Percentiles rank a stretch among this genome's conserved stretches.
phyloP scores from a whole-genome alignment of 2,888 invertebrate species.

The Augiades crinisus region DNA sequence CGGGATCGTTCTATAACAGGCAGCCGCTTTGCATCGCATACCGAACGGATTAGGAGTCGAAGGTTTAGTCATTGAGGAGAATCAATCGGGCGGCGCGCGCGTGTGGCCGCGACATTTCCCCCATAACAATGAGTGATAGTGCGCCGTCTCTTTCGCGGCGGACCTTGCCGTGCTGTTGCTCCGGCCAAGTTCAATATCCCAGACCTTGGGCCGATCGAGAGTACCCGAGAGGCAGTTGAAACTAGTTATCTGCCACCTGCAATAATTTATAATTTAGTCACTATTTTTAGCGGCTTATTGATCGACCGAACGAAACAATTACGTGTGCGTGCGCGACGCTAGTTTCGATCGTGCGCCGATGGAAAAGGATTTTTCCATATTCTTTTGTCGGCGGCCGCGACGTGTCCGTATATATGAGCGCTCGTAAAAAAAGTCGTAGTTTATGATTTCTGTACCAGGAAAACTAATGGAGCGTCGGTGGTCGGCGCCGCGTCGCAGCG shows the following conservation, averaged over 20 bases:
- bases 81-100: constrained; percentile 50
- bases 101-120: constrained; percentile 74
- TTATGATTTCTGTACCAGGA: constrained; percentile 75
- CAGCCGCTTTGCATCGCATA: constrained; percentile 65
- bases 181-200: constrained; percentile 79
- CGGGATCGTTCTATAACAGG: constrained; percentile 53
- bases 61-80: constrained; percentile 57
- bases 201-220: constrained; percentile 76
- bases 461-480: constrained; percentile 74
- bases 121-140: constrained; percentile 78
- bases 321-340: constrained; percentile 29
- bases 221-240: constrained; percentile 58
- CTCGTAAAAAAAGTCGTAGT: constrained; percentile 64
- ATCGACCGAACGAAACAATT: constrained; percentile 43
- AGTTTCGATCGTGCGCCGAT: constrained; percentile 31
- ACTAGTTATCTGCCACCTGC: constrained; percentile 72
- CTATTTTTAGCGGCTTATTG: constrained; percentile 60
- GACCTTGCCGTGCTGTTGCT: constrained; percentile 69
- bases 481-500: constrained; percentile 61
- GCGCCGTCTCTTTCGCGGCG: constrained; percentile 72
- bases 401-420: constrained; percentile 62
- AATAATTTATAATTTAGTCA: constrained; percentile 57
- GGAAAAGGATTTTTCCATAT: constrained; percentile 55
- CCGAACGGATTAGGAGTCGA: constrained; percentile 59
- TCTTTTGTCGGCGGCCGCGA: constrained; percentile 55